A percentile compares a stretch with the other conserved stretches of the same genome.
phyloP scores from a whole-genome alignment of 1,140 invertebrate genomes.

The Phymastichus coffea region DNA sequence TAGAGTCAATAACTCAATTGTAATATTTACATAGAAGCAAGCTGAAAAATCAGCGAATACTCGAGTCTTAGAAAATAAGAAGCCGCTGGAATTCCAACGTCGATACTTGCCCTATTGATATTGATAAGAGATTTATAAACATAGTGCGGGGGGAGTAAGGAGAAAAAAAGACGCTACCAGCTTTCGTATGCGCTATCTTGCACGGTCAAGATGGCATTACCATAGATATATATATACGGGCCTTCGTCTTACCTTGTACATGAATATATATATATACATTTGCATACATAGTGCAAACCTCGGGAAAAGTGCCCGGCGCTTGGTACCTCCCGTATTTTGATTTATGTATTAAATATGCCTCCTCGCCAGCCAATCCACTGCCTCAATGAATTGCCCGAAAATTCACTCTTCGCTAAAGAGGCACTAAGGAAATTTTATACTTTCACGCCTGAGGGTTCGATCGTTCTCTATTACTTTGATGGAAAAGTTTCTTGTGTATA shows the following conservation, averaged over 20 bases:
- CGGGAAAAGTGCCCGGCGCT: conserved; percentile 38
- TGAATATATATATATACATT: conserved; percentile 31
- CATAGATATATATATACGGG: conserved; percentile 28
- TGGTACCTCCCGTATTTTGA: conserved; percentile 49
- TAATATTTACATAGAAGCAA: too few relatives aligned
- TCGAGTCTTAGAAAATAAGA: too few relatives aligned
- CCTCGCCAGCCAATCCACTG: conserved; percentile 32
- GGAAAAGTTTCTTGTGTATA: too few relatives aligned
- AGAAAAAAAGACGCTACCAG: conserved; percentile 4
- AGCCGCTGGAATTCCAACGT: conserved; percentile 33
- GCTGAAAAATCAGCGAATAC: too few relatives aligned
- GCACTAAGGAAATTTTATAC: conserved; percentile 2
- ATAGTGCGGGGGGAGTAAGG: not conserved
- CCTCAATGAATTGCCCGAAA: conserved; percentile 21
- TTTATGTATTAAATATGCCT: conserved; percentile 58
- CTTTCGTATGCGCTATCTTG: conserved; percentile 11
- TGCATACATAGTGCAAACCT: conserved; percentile 52
- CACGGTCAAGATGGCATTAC: conserved; percentile 52
- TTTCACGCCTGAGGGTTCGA: conserved; percentile 7
- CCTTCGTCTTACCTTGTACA: not conserved
- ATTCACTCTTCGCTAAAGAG: not conserved
- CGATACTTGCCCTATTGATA: conserved; percentile 23
- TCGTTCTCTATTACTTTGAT: not conserved
- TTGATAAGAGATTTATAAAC: conserved; percentile 23
- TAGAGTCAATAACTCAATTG: too few relatives aligned